A percentile compares a stretch with the other conserved stretches of the same genome.
Conservation (phyloP, 2,797 vertebrate species). For the Molossus alvarezi region DNA sequence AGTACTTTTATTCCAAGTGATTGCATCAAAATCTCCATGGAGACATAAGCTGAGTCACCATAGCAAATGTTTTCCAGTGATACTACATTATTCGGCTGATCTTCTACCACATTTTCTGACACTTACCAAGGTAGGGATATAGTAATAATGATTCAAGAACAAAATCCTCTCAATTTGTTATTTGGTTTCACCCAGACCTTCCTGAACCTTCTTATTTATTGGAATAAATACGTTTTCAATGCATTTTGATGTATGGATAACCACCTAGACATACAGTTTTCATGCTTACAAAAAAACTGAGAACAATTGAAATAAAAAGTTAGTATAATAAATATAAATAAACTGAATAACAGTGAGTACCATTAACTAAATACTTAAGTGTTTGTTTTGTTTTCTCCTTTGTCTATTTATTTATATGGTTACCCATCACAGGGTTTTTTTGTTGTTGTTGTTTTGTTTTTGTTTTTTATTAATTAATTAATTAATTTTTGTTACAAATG, state of each 20-base stretch:
- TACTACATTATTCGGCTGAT: not conserved
- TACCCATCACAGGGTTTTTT: too few species aligned
- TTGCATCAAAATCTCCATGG: not conserved
- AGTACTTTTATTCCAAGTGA: not conserved
- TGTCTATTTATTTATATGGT: too few species aligned
- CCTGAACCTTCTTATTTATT: not conserved
- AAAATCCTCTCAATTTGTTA: constrained; percentile 15
- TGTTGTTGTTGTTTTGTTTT: too few species aligned
- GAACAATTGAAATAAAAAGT: not conserved
- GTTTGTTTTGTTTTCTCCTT: too few species aligned
- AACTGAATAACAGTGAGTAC: not conserved
- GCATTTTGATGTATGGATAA: not conserved
- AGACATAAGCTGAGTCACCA: not conserved
- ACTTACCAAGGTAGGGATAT: not conserved
- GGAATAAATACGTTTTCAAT: not conserved
- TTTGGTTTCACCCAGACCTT: not conserved
- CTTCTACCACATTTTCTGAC: not conserved
- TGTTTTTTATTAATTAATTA: too few species aligned
- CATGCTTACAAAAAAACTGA: not conserved
- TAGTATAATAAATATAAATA: not conserved
- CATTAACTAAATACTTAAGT: not conserved
- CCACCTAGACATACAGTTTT: not conserved
- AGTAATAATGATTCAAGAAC: not conserved
- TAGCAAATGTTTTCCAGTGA: not conserved
- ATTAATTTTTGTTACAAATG: too few species aligned